Base-by-base conservation (phyloP, 2,888 invertebrate species). In the Diogma glabrata region DNA sequence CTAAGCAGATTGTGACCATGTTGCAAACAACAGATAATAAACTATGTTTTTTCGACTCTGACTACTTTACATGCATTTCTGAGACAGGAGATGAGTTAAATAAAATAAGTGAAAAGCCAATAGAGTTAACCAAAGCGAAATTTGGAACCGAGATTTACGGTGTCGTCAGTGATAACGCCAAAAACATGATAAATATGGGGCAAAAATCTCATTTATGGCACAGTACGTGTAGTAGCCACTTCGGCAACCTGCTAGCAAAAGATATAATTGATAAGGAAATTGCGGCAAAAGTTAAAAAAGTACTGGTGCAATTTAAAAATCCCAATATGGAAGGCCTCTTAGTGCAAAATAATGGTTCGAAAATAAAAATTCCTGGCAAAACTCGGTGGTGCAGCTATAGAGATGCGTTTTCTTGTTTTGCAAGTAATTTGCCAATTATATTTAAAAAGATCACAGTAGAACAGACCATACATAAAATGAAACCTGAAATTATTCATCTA, bases 121-220 rank as follows among this genome's bases (percentile, higher is more conserved):
- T 40, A 10, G 7, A 40, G 12, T 10, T 40, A 10, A 20, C 40
- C 17, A 38, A 38, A 10, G 10, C 19, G 19, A 38, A 38, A 38
- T 38, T 17, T 38, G 10, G 17, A 38, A 17, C 38, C 38, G 38
- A 17, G 17, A 38, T 38, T 10, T 17, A 17, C 17, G 38, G 38
- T 4, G 38, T 17, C 7, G 17, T 17, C 3, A 16, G 38, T 12
- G 38, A 38, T 12, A 17, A 17, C 20, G 38, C 8, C 19, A 38
- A 38, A 38, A 17, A 17, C 20, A 38, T 38, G 38, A 38, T 38
- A 12, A 16, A 3, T 10, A 38, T 38, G 38, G 4, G 38, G 17
- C 19, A 20, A 38, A 38, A 38, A 38, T 38, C 38, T 12, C 38
- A 17, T 38, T 16, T 38, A 38, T 38, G 38, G 38, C 38, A 38